Conservation (phyloP, 2,888 invertebrate genomes). For the Pristionchus entomophagus region DNA sequence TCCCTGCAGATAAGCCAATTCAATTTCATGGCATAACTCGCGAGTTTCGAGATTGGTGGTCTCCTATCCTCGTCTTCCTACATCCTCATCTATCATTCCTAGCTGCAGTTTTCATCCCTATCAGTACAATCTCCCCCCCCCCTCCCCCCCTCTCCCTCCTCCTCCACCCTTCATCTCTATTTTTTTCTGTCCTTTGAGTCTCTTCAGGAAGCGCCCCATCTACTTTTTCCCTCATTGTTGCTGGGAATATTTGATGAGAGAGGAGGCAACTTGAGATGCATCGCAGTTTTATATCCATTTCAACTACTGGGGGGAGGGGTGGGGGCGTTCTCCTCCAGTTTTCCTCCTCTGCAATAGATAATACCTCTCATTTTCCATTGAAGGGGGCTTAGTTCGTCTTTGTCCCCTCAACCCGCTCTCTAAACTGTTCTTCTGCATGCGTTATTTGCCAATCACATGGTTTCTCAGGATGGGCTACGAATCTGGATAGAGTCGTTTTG, state of each 20-base stretch:
- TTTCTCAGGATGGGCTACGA: constrained; percentile 2
- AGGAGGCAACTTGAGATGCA: constrained; percentile 17
- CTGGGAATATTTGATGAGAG: constrained; percentile 32
- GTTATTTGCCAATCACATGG: constrained; percentile 32
- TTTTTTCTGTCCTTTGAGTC: constrained; percentile 27
- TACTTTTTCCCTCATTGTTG: constrained; percentile 36
- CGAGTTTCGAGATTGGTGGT: constrained; percentile 7
- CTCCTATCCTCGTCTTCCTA: neutral
- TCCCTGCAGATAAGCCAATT: neutral
- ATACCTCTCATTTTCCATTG: constrained; percentile 1
- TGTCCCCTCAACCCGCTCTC: neutral
- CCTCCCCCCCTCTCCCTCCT: neutral
- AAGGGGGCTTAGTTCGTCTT: constrained; percentile 10
- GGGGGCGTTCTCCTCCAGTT: constrained; percentile 5
- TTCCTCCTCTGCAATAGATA: neutral
- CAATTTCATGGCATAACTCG: constrained; percentile 16
- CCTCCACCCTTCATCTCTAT: constrained; percentile 6
- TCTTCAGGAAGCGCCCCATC: constrained; percentile 32
- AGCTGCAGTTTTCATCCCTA: neutral
- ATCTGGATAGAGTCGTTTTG: neutral
- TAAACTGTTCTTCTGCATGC: constrained; percentile 9
- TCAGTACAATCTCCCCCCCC: neutral
- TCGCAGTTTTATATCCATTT: neutral
- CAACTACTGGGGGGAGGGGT: neutral
- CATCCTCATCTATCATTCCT: constrained; percentile 17